Conservation (phyloP, 35 echinoderm and acorn worm species). For the Chiridota heheva region DNA sequence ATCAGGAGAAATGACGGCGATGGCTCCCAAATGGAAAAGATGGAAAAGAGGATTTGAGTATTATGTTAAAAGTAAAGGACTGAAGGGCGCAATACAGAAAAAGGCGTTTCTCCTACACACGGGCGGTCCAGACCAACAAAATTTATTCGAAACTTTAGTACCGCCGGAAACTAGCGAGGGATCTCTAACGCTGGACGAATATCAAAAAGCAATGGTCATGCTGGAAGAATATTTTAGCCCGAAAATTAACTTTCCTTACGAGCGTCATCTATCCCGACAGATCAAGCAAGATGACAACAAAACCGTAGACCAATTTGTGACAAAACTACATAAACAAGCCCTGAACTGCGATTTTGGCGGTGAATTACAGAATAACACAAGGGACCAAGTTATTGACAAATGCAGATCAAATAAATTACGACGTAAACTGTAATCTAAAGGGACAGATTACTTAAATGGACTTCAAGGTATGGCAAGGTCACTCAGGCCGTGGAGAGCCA, state of each 20-base stretch:
- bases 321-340: not conserved
- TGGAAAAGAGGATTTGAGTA: slow-evolving; percentile 35
- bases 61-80: slow-evolving; percentile 3
- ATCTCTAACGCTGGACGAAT: not conserved
- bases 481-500: not conserved
- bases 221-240: slow-evolving; percentile 17
- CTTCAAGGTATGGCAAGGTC: not conserved
- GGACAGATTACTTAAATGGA: not conserved
- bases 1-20: not conserved
- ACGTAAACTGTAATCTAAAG: slow-evolving; percentile 9
- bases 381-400: slow-evolving; percentile 14
- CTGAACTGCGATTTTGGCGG: slow-evolving; percentile 6
- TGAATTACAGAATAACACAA: not conserved
- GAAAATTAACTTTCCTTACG: slow-evolving; percentile 18
- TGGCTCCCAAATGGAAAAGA: slow-evolving; percentile 13
- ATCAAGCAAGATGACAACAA: not conserved
- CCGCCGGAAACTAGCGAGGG: no score
- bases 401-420: not conserved
- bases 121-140: slow-evolving; percentile 27
- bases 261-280: slow-evolving; percentile 11
- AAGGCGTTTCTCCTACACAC: slow-evolving; percentile 5
- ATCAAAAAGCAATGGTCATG: not conserved
- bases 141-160: not conserved
- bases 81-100: not conserved
- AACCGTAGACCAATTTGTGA: slow-evolving; percentile 18